Percentiles rank a stretch among this genome's conserved stretches.
These are phyloP conservation scores for Meloidogyne floridensis DNA, from an alignment of 1,140 invertebrate genomes.

Conservation along the genomic window DNA sequence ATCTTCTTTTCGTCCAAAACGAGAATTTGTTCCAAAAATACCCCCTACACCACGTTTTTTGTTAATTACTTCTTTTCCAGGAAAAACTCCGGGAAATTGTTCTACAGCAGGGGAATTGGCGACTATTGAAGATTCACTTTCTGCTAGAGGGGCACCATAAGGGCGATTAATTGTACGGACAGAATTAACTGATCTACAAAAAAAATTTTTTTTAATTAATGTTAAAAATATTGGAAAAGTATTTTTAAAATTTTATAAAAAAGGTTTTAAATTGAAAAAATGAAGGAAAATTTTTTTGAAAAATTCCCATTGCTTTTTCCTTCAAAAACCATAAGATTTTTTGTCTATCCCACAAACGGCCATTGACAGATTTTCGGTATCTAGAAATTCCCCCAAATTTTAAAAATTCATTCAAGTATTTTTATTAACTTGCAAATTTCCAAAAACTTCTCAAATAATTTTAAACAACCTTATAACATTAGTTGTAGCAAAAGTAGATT, in stretches of 20 bases:
- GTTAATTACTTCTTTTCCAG: not conserved
- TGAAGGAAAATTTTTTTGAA: too few species aligned
- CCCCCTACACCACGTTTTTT: not conserved
- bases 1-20: conserved; percentile 13
- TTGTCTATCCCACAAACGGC: too few species aligned
- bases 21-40: conserved; percentile 11
- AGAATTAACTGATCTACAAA: not conserved
- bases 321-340: too few species aligned
- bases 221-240: too few species aligned
- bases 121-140: conserved; percentile 28
- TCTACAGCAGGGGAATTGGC: conserved; percentile 29
- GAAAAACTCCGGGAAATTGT: conserved; percentile 9
- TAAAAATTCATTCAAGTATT: too few species aligned
- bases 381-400: too few species aligned
- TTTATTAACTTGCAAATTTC: too few species aligned
- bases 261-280: too few species aligned
- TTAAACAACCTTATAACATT: not conserved
- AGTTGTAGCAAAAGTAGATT: not conserved
- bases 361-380: too few species aligned
- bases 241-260: too few species aligned
- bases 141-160: conserved; percentile 26
- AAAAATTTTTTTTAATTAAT: not conserved
- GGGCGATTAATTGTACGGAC: not conserved
- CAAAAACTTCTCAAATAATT: not conserved
- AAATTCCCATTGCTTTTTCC: too few species aligned